Evolutionary conservation across 2,113 vertebrate species (phyloP).

Genomic region (Climacteris rufus): DNA sequence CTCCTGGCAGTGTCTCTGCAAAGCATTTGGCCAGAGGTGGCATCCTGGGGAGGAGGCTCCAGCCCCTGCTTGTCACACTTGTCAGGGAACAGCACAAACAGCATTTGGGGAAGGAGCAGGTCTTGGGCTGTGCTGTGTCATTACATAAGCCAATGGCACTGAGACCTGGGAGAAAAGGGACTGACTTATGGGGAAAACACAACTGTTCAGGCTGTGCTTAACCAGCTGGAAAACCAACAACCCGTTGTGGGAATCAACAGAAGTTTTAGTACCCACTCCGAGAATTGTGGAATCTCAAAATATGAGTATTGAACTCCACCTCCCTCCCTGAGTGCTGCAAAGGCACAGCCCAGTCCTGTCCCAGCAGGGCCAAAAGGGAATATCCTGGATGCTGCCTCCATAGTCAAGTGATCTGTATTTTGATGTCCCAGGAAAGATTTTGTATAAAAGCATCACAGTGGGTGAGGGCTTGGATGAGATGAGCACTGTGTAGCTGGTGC

Average conservation of each 20-base stretch:
- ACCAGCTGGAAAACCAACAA: background rate
- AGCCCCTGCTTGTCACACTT: background rate
- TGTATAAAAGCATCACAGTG: background rate
- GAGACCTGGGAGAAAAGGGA: background rate
- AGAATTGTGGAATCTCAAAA: background rate
- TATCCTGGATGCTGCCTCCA: background rate
- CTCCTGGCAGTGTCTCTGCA: background rate
- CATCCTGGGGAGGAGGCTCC: background rate
- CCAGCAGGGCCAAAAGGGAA: background rate
- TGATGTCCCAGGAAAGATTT: background rate
- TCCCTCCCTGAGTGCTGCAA: background rate
- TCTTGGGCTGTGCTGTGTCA: background rate
- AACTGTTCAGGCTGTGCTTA: background rate
- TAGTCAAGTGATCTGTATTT: background rate
- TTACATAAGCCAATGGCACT: background rate
- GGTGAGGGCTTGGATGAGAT: background rate
- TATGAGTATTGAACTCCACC: background rate
- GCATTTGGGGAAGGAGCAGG: background rate
- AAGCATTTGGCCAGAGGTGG: background rate
- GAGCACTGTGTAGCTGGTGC: background rate
- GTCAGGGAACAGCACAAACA: background rate
- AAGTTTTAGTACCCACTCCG: background rate
- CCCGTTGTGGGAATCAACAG: background rate
- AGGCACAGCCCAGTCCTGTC: background rate
- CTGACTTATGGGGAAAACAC: background rate